Base-by-base conservation (phyloP, 1,140 invertebrate species). In the Lepidurus couesii region DNA sequence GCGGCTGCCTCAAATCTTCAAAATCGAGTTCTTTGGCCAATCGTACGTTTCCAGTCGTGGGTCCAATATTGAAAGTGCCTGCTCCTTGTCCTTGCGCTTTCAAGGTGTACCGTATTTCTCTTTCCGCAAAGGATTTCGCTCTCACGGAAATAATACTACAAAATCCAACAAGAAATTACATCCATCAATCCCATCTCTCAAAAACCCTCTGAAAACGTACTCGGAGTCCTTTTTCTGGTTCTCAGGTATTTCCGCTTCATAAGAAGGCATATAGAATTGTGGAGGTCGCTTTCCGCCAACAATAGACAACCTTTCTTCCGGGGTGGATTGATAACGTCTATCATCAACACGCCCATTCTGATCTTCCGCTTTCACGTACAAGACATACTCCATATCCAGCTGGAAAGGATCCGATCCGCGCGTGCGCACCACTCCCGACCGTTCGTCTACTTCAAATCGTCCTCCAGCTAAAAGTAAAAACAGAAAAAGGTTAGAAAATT, bases 201-300 rank as follows among this genome's bases (percentile, higher is more conserved):
- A 44, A 16, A 16, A 16, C 21, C 24, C 75, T 74, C n/a, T 45
- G 6, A 21, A 81, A 43, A 90, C 91, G 91, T 89, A 97, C 95
- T 97, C 95, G 34, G 95, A 95, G 85, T 97, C 95, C 85, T 97
- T 97, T 84, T 94, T 95, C 86, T 96, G 93, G 85, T 97, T 97
- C 86, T 97, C 95, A 1, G 95, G 95, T 82, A 97, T 97, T 86
- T 96, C 95, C 0, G 95, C 94, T 83, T 96, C 94, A 84, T 97
- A 97, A 81, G 91, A 92, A 5, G 92, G 91, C 89, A 97, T 92
- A 83, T 96, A 97, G 85, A 97, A 97, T 84, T 97, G 95, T 0
- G 95, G 95, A 1, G 95, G 93, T 21, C 95, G 88, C 84, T 97
- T 96, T 74, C 95, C 95, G 26, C 95, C 95, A 24, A 97, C 94